Percentiles rank a stretch among this genome's conserved stretches.
These are phyloP conservation scores for Felis chaus DNA, from an alignment of 2,113 vertebrate species.

Conservation along the genomic window DNA sequence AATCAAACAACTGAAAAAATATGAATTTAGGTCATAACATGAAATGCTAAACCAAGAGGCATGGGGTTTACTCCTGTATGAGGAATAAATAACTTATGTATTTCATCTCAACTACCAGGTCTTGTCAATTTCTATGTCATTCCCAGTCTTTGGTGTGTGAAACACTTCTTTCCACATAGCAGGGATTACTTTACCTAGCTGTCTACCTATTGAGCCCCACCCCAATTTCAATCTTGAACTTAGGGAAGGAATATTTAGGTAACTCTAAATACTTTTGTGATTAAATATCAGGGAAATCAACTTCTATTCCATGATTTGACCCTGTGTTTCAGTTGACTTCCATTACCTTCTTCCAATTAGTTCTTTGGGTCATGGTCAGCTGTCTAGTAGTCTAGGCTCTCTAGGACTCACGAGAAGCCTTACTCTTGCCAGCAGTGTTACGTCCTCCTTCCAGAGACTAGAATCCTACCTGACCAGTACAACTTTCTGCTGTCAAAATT, in stretches of 20 bases:
- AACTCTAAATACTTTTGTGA: not conserved
- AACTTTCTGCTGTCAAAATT: not conserved
- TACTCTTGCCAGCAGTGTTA: not conserved
- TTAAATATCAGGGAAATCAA: not conserved
- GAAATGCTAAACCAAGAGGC: not conserved
- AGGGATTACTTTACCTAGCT: not conserved
- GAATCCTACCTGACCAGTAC: not conserved
- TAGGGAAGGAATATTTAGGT: not conserved
- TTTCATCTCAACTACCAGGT: not conserved
- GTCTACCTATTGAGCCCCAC: not conserved
- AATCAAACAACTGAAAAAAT: slow-evolving; percentile 25
- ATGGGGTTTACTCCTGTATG: not conserved
- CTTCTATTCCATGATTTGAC: slow-evolving; percentile 25
- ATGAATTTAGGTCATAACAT: not conserved
- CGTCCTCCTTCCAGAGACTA: not conserved
- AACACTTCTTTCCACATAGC: not conserved
- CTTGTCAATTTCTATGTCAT: slow-evolving; percentile 1
- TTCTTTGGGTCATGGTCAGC: not conserved
- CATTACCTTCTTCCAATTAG: not conserved
- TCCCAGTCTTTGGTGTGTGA: slow-evolving; percentile 24
- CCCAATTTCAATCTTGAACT: not conserved
- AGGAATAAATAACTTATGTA: not conserved
- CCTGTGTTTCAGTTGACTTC: not conserved
- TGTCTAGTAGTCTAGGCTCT: not conserved
- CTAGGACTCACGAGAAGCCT: not conserved